Conservation (phyloP, 92 coral and sea anemone genomes). For the Actinernus sp. region DNA sequence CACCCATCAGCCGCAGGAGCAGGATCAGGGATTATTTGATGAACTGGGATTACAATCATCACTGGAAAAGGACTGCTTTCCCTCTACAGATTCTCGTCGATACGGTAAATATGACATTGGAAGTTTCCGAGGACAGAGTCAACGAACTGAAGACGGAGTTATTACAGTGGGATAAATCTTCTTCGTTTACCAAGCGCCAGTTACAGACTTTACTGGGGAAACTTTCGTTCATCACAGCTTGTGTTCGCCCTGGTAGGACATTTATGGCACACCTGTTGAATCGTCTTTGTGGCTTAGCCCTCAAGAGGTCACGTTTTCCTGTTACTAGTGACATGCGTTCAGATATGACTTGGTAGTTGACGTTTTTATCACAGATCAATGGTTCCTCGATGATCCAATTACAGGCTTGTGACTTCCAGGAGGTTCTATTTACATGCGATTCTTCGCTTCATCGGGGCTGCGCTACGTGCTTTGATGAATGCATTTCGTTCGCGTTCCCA, state of each 20-base stretch:
- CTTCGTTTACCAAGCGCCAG: conserved; percentile 14
- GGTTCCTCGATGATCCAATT: conserved; percentile 21
- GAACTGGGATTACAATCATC: too few relatives aligned
- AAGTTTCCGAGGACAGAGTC: conserved; percentile 14
- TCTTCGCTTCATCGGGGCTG: too few relatives aligned
- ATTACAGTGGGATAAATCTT: conserved; percentile 4
- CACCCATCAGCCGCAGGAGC: conserved; percentile 3
- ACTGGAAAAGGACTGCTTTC: conserved; percentile 31
- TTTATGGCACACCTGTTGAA: conserved; percentile 30
- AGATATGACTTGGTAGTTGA: conserved; percentile 27
- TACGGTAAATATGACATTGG: conserved; percentile 9
- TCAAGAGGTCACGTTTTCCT: conserved; percentile 4
- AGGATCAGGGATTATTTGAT: conserved; percentile 13
- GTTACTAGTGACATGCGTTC: conserved; percentile 17
- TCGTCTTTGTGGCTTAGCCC: conserved; percentile 4
- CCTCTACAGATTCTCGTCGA: conserved; percentile 12
- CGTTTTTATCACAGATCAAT: conserved; percentile 31
- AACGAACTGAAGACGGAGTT: conserved; percentile 6
- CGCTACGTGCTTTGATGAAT: too few relatives aligned
- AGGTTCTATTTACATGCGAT: too few relatives aligned
- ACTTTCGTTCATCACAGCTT: conserved; percentile 37
- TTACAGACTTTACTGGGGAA: conserved; percentile 40
- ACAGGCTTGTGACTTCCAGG: conserved; percentile 16
- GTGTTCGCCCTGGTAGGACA: conserved; percentile 32
- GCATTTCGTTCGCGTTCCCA: too few relatives aligned